A percentile compares a stretch with the other conserved stretches of the same genome.
These are phyloP conservation scores for Calidris pygmaea DNA, from an alignment of 2,113 vertebrate genomes.

Conservation along the genomic window DNA sequence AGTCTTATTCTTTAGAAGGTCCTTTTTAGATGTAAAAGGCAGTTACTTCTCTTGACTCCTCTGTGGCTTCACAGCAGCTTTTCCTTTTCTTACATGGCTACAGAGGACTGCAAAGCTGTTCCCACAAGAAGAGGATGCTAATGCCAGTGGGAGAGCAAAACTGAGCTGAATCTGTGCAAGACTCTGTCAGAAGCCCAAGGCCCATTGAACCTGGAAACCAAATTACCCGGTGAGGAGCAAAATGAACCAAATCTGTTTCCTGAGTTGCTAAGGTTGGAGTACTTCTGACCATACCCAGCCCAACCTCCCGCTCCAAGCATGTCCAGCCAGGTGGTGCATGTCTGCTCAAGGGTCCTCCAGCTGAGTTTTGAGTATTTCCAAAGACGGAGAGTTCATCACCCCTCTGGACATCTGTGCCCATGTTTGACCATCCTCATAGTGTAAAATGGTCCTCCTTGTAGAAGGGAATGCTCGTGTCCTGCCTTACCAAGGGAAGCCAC, in stretches of 20 bases:
- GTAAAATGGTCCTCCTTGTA: background rate
- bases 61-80: background rate
- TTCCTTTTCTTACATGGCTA: background rate
- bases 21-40: background rate
- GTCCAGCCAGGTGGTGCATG: fast-evolving
- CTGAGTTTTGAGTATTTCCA: background rate
- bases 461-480: background rate
- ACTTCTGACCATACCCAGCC: background rate
- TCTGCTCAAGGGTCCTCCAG: background rate
- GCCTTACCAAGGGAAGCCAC: background rate
- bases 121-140: background rate
- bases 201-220: background rate
- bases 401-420: background rate
- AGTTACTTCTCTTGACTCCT: background rate
- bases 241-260: background rate
- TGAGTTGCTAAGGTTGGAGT: fast-evolving
- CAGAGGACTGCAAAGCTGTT: background rate
- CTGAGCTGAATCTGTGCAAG: background rate
- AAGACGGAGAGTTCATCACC: background rate
- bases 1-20: background rate
- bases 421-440: background rate
- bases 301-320: background rate
- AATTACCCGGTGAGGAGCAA: background rate
- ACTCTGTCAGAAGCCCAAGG: background rate
- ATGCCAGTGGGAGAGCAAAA: background rate